A percentile compares a stretch with the other conserved stretches of the same genome.
phyloP scores from a whole-genome alignment of 30 jellyfish, hydroid and myxozoan species.

The Turritopsis rubra region DNA sequence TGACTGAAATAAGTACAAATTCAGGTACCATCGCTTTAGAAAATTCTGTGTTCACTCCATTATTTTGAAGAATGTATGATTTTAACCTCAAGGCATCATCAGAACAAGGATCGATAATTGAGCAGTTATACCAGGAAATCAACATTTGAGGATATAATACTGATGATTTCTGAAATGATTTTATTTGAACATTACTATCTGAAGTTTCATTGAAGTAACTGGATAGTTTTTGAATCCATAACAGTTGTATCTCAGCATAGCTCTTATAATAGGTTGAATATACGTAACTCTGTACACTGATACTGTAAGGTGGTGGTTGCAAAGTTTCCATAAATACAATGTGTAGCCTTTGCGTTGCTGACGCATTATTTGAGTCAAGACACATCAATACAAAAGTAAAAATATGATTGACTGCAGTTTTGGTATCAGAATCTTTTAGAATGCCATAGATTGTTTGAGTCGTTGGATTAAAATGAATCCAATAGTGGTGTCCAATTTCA shows the following conservation, averaged over 20 bases:
- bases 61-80: background rate
- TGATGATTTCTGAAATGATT: background rate
- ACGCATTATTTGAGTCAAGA: conserved; percentile 8
- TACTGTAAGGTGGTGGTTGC: background rate
- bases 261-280: background rate
- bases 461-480: conserved; percentile 28
- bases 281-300: conserved; percentile 1
- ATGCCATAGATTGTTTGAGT: conserved; percentile 17
- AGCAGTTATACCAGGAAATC: conserved; percentile 56
- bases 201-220: conserved; percentile 15
- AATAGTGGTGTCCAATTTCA: background rate
- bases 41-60: conserved; percentile 48
- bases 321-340: background rate
- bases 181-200: background rate
- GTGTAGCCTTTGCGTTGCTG: conserved; percentile 17
- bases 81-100: background rate
- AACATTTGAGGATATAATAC: conserved; percentile 17
- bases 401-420: background rate
- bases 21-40: conserved; percentile 83
- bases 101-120: conserved; percentile 26
- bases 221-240: conserved; percentile 1
- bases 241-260: conserved; percentile 23
- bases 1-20: conserved; percentile 57
- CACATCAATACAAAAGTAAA: conserved; percentile 10
- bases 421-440: conserved; percentile 11